Base-by-base conservation (phyloP, 2,797 vertebrate genomes). In the Halcyon chelicuti region DNA sequence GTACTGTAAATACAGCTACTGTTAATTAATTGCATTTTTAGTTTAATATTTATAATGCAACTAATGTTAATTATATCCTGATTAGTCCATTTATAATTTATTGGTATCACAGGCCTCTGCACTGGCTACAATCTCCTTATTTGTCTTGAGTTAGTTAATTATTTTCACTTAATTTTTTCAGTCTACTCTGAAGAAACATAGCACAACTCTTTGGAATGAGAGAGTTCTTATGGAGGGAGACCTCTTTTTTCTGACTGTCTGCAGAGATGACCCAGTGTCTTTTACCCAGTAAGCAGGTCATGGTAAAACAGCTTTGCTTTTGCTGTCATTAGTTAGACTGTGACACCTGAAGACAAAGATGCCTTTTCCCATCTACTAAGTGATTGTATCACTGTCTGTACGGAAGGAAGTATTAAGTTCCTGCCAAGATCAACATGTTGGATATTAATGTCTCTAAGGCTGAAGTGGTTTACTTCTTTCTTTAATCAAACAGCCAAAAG, bases 391-490 rank as follows among this genome's bases (percentile, higher is more conserved):
- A 28, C 52, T 82, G 58, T 77, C 82, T 80, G 8, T 20, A n/a
- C 35, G 46, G 55, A 84, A 79, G 28, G 39, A 92, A 90, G 47
- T 60, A 85, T 73, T 66, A 71, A 60, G 37, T 82, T 90, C 47
- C 39, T 67, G 72, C 54, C 29, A 82, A 77, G 39, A 90, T 61
- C 62, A 86, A 21, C 16, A 10, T 2, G 5, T 40, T 86, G 3
- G 3, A 52, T 87, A 76, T 85, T 90, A 79, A 63, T 86, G 31
- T 4, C 18, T 84, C 39, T 76, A 75, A 66, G 58, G 58, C 16
- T 93, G 73, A 90, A 95, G 51, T 66, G 70, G 26, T 73, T 96
- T 94, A 66, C 35, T 91, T 87, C 72, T 90, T 93, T 92, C 74
- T 88, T 92, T 94, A 90, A 84, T 92, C 73, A 94, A 93, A 84